phyloP scores from a whole-genome alignment of 2,797 vertebrate species.

The Garrulus glandarius region DNA sequence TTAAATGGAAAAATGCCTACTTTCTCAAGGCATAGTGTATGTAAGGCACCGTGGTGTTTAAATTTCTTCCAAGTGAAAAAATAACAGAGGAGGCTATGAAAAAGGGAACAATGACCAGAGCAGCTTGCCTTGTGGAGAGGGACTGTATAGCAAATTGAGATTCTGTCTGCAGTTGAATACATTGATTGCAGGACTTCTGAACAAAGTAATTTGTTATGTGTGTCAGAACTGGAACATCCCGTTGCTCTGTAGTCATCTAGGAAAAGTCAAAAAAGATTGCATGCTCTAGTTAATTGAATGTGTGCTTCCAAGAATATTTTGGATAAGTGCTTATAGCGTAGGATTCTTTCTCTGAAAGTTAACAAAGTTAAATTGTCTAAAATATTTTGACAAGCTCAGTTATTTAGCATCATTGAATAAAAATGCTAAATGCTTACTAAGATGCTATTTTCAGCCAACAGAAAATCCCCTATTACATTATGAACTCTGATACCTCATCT shows the following conservation, averaged over 20 bases:
- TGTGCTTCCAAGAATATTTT: neutral
- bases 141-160: neutral
- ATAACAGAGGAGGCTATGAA: neutral
- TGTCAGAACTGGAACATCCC: neutral
- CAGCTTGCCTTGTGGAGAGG: neutral
- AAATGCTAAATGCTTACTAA: neutral
- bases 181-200: neutral
- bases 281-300: neutral
- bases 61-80: neutral
- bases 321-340: neutral
- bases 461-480: neutral
- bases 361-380: neutral
- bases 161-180: neutral
- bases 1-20: neutral
- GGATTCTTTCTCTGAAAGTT: neutral
- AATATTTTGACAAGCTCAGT: neutral
- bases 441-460: neutral
- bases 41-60: neutral
- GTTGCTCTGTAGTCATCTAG: neutral
- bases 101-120: neutral
- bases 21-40: neutral
- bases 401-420: neutral
- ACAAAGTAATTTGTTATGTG: neutral
- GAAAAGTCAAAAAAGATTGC: neutral
- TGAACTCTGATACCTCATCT: neutral